Base-by-base conservation (phyloP, 2,113 vertebrate genomes). In the Gymnocephalus cernua region DNA sequence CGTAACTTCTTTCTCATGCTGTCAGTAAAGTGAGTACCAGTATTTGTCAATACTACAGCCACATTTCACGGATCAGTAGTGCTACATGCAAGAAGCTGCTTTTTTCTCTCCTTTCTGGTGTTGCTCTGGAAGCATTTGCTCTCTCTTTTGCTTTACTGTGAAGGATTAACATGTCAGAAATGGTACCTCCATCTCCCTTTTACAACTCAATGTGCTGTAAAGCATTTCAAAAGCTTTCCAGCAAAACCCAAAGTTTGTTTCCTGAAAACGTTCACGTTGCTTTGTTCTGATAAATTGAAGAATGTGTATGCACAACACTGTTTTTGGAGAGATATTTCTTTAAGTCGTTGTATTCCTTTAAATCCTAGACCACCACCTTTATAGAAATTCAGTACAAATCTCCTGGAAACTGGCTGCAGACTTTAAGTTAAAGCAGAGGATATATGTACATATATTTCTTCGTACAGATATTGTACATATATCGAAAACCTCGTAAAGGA, bases 271-370 rank as follows among this genome's bases (percentile, higher is more conserved):
- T 38, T 32, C 15, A 41, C 13, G 19, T 4, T 15, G 57, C 64
- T 53, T 53, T 21, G 63, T 8, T 70, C 27, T 66, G 59, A 51
- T 23, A 51, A 41, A 51, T n/a, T 25, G 27, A 41, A 29, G 6
- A 19, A 32, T 12, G 21, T 29, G 27, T 48, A 12, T 6, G 13
- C 15, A 48, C 2, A 25, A 13, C 18, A 4, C 2, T 4, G 12
- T 16, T 78, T 77, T 68, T 16, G 6, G 7, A n/a, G 3, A 41
- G 38, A 15, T 51, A 61, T 23, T 74, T 57, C 65, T 58, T 79
- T 44, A 64, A 59, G 75, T 74, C 64, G 1, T 8, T 66, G 67
- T 87, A 79, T 83, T 86, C 88, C 74, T 90, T 85, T 87, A 70
- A 62, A 63, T 71, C 41, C 47, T 35, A 15, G 12, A 72, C 15